A percentile compares a stretch with the other conserved stretches of the same genome.
Evolutionary conservation across 2,888 invertebrate genomes (phyloP).

Genomic region (Calameuta idolon): DNA sequence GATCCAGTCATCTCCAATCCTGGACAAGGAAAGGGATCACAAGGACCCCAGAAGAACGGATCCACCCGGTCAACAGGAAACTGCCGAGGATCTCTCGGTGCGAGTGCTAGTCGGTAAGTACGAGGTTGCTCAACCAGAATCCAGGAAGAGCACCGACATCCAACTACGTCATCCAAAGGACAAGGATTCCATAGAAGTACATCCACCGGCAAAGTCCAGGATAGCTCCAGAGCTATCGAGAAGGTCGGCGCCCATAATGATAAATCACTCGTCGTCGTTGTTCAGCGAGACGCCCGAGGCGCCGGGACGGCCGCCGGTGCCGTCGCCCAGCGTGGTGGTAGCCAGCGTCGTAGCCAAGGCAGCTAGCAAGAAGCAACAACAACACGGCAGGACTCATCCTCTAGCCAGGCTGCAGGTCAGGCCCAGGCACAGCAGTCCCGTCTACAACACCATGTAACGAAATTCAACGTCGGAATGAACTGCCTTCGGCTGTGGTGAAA

Average conservation of each 20-base stretch:
- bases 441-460: conserved; percentile 89
- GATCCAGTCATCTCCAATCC: conserved; percentile 34
- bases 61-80: conserved; percentile 41
- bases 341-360: conserved; percentile 79
- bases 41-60: conserved; percentile 23
- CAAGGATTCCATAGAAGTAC: conserved; percentile 52
- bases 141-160: conserved; percentile 49
- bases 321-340: conserved; percentile 73
- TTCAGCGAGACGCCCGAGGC: conserved; percentile 49
- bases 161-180: conserved; percentile 52
- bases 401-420: conserved; percentile 87
- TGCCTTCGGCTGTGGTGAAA: background rate
- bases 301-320: conserved; percentile 64
- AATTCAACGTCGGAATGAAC: background rate
- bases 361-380: conserved; percentile 85
- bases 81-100: conserved; percentile 77
- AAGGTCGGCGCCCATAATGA: conserved; percentile 58
- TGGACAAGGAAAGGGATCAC: conserved; percentile 53
- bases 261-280: conserved; percentile 33
- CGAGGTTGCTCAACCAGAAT: conserved; percentile 69
- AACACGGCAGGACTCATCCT: conserved; percentile 94
- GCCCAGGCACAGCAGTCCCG: conserved; percentile 82
- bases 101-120: conserved; percentile 82
- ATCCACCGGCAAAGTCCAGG: conserved; percentile 58
- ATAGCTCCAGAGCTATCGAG: conserved; percentile 60